Conservation (phyloP, 2,797 vertebrate genomes). For the Platyrinchus mystaceus region DNA sequence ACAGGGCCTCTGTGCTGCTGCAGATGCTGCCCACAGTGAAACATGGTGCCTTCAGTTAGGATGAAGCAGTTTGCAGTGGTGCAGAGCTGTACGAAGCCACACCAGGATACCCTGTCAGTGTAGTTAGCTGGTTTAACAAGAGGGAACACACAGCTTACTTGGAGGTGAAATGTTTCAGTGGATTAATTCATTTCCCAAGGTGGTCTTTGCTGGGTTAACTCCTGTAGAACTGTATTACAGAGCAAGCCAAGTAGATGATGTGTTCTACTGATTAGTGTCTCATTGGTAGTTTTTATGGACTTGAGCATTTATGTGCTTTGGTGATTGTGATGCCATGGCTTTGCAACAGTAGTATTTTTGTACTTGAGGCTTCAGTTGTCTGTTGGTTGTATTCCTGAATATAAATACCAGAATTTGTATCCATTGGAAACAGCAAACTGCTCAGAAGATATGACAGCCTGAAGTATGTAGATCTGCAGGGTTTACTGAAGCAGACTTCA, state of each 20-base stretch:
- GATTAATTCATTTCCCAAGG: background rate
- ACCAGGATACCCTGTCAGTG: background rate
- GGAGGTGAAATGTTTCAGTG: background rate
- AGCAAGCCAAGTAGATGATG: background rate
- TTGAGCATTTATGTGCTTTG: background rate
- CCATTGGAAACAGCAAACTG: background rate
- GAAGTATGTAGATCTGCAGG: background rate
- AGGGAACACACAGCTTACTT: background rate
- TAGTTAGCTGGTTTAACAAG: background rate
- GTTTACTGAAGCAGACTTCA: background rate
- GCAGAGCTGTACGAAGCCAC: background rate
- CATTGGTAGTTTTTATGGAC: background rate
- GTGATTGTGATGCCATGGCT: background rate
- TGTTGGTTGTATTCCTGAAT: background rate
- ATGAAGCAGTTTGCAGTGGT: background rate
- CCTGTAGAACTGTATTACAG: background rate
- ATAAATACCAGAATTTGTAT: background rate
- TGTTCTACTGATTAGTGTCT: background rate
- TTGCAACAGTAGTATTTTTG: background rate
- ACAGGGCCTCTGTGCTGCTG: background rate
- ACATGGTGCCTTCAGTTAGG: accelerated
- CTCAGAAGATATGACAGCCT: background rate
- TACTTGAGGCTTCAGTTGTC: background rate
- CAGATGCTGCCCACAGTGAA: background rate
- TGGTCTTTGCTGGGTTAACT: background rate